Evolutionary conservation across 2,888 invertebrate genomes (phyloP).

Genomic region (Habroteleia sp.): DNA sequence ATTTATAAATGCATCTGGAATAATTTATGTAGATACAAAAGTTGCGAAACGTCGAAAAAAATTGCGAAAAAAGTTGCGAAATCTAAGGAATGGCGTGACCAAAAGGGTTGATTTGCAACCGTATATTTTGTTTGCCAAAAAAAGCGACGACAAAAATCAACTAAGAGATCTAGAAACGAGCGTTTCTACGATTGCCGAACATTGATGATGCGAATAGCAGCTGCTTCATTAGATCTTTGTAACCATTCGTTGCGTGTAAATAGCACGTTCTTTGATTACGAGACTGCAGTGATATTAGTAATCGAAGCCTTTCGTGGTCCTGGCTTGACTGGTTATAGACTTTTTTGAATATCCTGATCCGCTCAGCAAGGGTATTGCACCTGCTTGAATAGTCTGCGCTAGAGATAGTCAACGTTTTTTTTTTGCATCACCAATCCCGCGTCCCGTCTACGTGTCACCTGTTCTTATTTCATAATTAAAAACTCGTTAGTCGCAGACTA

Average conservation of each 20-base stretch:
- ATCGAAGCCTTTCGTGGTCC: constrained; percentile 57
- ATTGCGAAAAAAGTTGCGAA: constrained; percentile 33
- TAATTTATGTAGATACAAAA: constrained; percentile 38
- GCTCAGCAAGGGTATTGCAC: constrained; percentile 47
- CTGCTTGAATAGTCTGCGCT: constrained; percentile 47
- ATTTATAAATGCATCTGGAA: constrained; percentile 51
- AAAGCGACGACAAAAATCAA: constrained; percentile 32
- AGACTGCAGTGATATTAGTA: constrained; percentile 60
- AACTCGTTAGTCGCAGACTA: constrained; percentile 23
- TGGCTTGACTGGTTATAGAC: constrained; percentile 44
- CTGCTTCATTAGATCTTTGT: constrained; percentile 68
- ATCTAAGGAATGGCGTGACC: constrained; percentile 48
- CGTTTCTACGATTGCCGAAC: constrained; percentile 62
- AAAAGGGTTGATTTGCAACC: constrained; percentile 38
- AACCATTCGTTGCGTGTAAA: constrained; percentile 49
- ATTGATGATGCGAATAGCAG: constrained; percentile 67
- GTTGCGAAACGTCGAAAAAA: constrained; percentile 28
- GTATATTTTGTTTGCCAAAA: constrained; percentile 44
- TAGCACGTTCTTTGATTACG: constrained; percentile 49
- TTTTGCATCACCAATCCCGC: constrained; percentile 15
- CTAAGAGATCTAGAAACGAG: constrained; percentile 56
- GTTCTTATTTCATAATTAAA: constrained; percentile 46
- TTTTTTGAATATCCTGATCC: constrained; percentile 57
- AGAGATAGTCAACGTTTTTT: constrained; percentile 39
- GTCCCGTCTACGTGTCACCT: constrained; percentile 39